Evolutionary conservation across 1,140 invertebrate genomes (phyloP).

Genomic region (Kradibia gibbosae): DNA sequence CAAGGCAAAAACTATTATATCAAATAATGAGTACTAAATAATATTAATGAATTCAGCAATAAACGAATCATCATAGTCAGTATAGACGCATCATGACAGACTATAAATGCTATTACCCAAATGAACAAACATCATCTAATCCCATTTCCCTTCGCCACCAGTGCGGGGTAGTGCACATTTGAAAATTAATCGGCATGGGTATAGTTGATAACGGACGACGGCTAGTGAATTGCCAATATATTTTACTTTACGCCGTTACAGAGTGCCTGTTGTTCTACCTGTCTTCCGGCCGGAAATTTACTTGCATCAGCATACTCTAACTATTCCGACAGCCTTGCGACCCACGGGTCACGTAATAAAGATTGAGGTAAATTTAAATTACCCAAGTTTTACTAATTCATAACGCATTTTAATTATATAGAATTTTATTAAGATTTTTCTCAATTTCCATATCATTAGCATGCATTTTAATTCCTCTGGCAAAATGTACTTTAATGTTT

Average conservation of each 20-base stretch:
- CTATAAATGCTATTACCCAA: conserved; percentile 34
- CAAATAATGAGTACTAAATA: conserved; percentile 33
- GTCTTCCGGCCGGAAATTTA: conserved; percentile 56
- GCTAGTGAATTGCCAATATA: conserved; percentile 62
- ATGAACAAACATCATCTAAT: conserved; percentile 54
- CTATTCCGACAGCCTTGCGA: too few relatives aligned
- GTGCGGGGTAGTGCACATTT: conserved; percentile 44
- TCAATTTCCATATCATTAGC: too few relatives aligned
- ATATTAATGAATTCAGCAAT: conserved; percentile 53
- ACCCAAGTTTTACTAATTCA: too few relatives aligned
- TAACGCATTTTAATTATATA: too few relatives aligned
- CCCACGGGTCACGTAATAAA: too few relatives aligned
- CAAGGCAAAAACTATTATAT: too few relatives aligned
- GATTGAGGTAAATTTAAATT: too few relatives aligned
- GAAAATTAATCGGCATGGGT: conserved; percentile 66
- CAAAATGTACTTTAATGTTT: too few relatives aligned
- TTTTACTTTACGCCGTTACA: conserved; percentile 60
- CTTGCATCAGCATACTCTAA: too few relatives aligned
- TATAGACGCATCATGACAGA: too few relatives aligned
- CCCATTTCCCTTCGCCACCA: background rate
- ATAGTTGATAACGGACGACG: conserved; percentile 64
- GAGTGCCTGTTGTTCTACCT: conserved; percentile 60
- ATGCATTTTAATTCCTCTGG: too few relatives aligned
- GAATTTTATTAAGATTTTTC: too few relatives aligned
- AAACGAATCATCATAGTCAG: conserved; percentile 58